These are phyloP conservation scores for Neogale vison DNA, from an alignment of 2,113 vertebrate species.

Conservation along the genomic window DNA sequence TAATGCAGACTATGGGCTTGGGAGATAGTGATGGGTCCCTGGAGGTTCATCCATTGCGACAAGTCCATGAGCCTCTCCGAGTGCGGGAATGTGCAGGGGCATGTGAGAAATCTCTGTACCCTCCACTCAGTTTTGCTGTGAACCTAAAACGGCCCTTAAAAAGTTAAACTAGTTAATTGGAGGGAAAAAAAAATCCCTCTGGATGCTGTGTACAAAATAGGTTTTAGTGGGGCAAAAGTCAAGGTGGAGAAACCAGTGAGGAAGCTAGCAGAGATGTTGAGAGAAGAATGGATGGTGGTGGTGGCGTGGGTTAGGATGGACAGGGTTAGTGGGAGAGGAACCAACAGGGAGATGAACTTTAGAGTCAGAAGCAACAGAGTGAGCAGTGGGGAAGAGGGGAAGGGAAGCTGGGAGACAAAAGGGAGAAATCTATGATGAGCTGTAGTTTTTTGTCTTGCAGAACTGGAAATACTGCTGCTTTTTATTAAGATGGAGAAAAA, in stretches of 20 bases:
- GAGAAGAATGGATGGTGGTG: background rate
- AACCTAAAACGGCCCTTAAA: background rate
- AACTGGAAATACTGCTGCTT: background rate
- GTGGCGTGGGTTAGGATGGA: rapidly evolving
- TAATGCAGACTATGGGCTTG: background rate
- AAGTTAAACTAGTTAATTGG: background rate
- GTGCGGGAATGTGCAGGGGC: rapidly evolving
- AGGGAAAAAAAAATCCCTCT: background rate
- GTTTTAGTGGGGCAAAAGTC: background rate
- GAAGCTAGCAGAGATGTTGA: background rate
- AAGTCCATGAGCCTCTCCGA: rapidly evolving
- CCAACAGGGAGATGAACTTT: rapidly evolving
- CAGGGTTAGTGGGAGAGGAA: background rate
- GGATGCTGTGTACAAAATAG: background rate
- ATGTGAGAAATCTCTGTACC: background rate
- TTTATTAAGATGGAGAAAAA: background rate
- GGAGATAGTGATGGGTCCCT: background rate
- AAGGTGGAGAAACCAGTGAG: background rate
- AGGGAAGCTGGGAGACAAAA: background rate
- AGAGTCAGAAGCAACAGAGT: background rate
- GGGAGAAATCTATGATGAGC: rapidly evolving
- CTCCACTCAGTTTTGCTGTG: background rate
- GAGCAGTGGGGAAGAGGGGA: rapidly evolving
- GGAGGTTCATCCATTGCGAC: background rate
- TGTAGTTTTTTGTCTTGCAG: background rate